These are phyloP conservation scores for Phaonia tiefii DNA, from an alignment of 2,888 invertebrate species.

Conservation along the genomic window DNA sequence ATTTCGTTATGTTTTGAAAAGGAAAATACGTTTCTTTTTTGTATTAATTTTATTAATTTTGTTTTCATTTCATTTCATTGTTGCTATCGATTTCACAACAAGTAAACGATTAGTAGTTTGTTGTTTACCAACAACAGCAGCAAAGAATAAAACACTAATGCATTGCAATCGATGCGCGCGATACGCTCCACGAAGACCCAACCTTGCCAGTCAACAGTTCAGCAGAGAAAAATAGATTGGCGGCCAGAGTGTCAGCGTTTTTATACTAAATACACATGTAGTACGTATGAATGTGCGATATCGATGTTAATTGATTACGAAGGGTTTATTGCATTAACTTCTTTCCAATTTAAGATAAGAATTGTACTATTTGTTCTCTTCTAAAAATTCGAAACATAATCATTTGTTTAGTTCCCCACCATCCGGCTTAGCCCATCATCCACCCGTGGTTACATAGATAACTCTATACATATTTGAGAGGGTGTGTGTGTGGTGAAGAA, in stretches of 20 bases:
- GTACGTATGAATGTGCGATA: background rate
- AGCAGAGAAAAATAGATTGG: background rate
- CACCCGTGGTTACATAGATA: background rate
- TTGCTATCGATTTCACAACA: background rate
- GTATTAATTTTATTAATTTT: slow-evolving; percentile 25
- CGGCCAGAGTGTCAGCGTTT: background rate
- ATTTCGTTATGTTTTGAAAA: slow-evolving; percentile 20
- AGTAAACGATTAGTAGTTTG: background rate
- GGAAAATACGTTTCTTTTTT: slow-evolving; percentile 5
- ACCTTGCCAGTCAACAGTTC: slow-evolving; percentile 45
- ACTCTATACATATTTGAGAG: background rate
- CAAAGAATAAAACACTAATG: too few relatives aligned
- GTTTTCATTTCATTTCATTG: slow-evolving; percentile 6
- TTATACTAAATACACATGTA: too few relatives aligned
- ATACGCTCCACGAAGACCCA: slow-evolving; percentile 62
- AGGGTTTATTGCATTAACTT: slow-evolving; percentile 54
- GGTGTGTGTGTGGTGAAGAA: background rate
- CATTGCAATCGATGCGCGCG: slow-evolving; percentile 50
- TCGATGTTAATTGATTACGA: slow-evolving; percentile 53
- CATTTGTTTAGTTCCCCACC: too few relatives aligned
- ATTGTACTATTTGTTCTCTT: slow-evolving; percentile 18
- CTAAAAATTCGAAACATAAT: slow-evolving; percentile 7
- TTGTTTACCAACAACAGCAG: background rate
- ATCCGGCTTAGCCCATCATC: background rate
- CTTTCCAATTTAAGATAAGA: slow-evolving; percentile 58